Evolutionary conservation across 2,888 invertebrate species (phyloP), one percentile per base, ranked within the genome.

Genomic region (Embidobia sp.): DNA sequence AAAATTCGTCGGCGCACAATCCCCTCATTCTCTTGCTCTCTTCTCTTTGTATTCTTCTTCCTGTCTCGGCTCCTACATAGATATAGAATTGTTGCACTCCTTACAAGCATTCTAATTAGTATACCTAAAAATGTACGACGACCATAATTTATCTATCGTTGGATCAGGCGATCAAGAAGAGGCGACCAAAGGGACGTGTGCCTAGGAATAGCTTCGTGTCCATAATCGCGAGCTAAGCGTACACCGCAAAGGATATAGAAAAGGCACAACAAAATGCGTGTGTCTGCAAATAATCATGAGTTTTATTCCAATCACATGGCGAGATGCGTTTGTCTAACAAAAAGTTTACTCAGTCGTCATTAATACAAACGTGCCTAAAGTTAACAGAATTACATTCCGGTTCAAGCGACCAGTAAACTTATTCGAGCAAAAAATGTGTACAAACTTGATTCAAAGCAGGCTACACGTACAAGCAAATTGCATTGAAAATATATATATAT

Each of bases 21-120:
- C 4, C 37, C 37, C 4, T 11, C 22, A 19, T 27, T 35, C 46
- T 37, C 11, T n/a, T 26, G 46, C 49, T 26, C 11, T n/a, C 49
- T 11, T 51, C n/a, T n/a, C n/a, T n/a, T n/a, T n/a, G n/a, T n/a
- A n/a, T n/a, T n/a, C n/a, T n/a, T n/a, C n/a, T n/a, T n/a, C n/a
- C n/a, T 13, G 2, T 63, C 44, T 70, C 64, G 64, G 69, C 76
- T 66, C 70, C 64, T 53, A 18, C 44, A 51, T 49, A 53, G 53
- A 26, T 53, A 77, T 61, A 77, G 61, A 70, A 69, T 48, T 64
- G 48, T 76, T 64, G 57, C 69, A 69, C 69, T 70, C 40, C 57
- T 70, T 70, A 76, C 69, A 76, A 70, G 76, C 76, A 51, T 76
- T 42, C 76, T 76, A 76, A 48, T 76, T 67, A 70, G 49, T 75